Evolutionary conservation across 2,113 vertebrate species (phyloP), one percentile per base, ranked within the genome.

Genomic region (Neodontobutis hainanensis): DNA sequence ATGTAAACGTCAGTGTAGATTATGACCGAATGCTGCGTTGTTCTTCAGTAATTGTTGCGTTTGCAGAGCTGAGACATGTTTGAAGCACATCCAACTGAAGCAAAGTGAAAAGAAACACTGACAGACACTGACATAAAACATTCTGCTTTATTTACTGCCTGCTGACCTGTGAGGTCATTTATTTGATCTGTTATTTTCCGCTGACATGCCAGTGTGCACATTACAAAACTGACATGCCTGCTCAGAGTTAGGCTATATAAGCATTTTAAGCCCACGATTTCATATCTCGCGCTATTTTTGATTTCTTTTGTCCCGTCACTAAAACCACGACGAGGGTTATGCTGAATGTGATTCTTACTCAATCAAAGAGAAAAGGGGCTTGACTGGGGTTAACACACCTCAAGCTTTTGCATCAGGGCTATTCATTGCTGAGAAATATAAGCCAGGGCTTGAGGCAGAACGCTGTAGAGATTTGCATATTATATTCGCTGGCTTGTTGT

Each of bases 401-500:
- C 36, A 32, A 9, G 56, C 11, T 50, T 47, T 10, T 61, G 60
- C 55, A 38, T 58, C 42, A 49, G 15, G 27, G 36, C 36, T 32
- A 19, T 57, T 58, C 27, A 49, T 11, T 65, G 72, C 61, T 11
- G 40, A 42, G 58, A 43, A 65, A 49, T 14, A 57, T 47, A 27
- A 69, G 27, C 61, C 50, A 1, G 63, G 8, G 59, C 71, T 74
- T 0, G 44, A 75, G 61, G 78, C 73, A 75, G 50, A 72, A 68
- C 34, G 60, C 60, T 32, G 72, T 61, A 57, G 55, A 77, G 56
- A 80, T 84, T 80, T 78, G 72, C 77, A 83, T 83, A 49, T 81
- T 58, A 61, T 64, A 65, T 82, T 73, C 65, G 16, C 64, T 61
- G 68, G 66, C 69, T 65, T 69, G 73, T 75, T 75, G 75, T 80